Percentiles rank a stretch among this genome's conserved stretches.
Evolutionary conservation across 2,888 invertebrate genomes (phyloP).

Genomic region (Copidosoma aretas): DNA sequence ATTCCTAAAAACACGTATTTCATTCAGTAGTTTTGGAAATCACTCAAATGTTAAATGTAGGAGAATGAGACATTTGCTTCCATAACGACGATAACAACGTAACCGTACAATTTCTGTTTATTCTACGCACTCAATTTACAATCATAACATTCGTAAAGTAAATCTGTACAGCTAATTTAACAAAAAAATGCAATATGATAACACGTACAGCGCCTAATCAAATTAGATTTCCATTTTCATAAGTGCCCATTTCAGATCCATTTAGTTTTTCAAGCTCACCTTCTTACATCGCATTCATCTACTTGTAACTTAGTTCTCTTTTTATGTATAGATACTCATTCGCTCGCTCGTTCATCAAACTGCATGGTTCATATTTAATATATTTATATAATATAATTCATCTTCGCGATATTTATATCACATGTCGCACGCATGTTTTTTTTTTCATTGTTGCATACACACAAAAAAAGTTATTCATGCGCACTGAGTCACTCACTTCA

Average conservation of each 20-base stretch:
- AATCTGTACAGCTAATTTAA: constrained; percentile 52
- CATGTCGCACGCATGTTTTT: constrained; percentile 44
- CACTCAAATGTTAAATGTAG: neutral
- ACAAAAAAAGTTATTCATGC: no score
- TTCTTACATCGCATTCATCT: neutral
- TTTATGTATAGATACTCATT: constrained; percentile 13
- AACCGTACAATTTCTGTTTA: no score
- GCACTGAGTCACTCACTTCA: no score
- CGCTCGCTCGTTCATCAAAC: constrained; percentile 22
- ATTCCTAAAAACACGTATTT: no score
- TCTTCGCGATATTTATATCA: constrained; percentile 46
- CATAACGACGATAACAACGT: constrained; percentile 8
- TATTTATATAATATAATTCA: constrained; percentile 44
- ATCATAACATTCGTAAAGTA: constrained; percentile 48
- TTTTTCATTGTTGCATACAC: no score
- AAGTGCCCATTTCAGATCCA: constrained; percentile 26
- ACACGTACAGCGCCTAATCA: constrained; percentile 42
- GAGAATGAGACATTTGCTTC: constrained; percentile 4
- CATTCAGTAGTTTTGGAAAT: no score
- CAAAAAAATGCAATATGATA: constrained; percentile 44
- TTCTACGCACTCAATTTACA: constrained; percentile 33
- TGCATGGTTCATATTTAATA: constrained; percentile 39
- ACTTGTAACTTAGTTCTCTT: constrained; percentile 23
- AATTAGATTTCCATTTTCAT: constrained; percentile 28
- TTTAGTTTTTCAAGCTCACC: constrained; percentile 25